Evolutionary conservation across 2,888 invertebrate species (phyloP), one percentile per base, ranked within the genome.

Genomic region (Dynastes grantii): DNA sequence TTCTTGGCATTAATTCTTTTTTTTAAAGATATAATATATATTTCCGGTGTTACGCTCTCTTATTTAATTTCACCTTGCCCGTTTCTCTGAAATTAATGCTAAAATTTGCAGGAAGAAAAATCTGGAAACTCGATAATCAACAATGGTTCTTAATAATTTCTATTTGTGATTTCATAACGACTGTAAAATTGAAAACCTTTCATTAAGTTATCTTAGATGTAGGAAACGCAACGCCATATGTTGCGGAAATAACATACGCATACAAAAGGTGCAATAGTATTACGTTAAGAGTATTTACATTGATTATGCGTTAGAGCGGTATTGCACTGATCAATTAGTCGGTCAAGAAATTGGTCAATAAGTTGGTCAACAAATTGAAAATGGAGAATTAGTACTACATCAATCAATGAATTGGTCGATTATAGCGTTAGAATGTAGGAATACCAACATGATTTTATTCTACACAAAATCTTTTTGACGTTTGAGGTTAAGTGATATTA

Each of bases 201-300:
- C 16, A 22, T 55, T 5, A 16, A 55, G 27, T 29, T 63, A 29
- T 27, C 13, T 55, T 2, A 29, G 13, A 29, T 63, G 13, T 32
- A 16, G 37, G 45, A 65, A 65, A 40, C n/a, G 22, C 11, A 65
- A 45, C n/a, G 16, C 65, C 65, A 65, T 65, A 65, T 65, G 65
- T 40, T 45, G 65, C 65, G 65, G 65, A 65, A 65, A 22, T 65
- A 65, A 45, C 37, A 45, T 65, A 29, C 11, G 11, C 22, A 11
- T 29, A 32, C 63, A n/a, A 63, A 63, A 63, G 29, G 13, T 29
- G 13, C 32, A 9, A 63, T 32, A 29, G 27, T 32, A 2, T 63
- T 63, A 63, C 63, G 3, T 27, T 29, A 63, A 63, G 9, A 27
- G 32, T 29, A 63, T n/a, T 32, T 32, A 22, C n/a, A 55, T 27